Conservation (phyloP, 2,113 vertebrate genomes). For the Camelus bactrianus region DNA sequence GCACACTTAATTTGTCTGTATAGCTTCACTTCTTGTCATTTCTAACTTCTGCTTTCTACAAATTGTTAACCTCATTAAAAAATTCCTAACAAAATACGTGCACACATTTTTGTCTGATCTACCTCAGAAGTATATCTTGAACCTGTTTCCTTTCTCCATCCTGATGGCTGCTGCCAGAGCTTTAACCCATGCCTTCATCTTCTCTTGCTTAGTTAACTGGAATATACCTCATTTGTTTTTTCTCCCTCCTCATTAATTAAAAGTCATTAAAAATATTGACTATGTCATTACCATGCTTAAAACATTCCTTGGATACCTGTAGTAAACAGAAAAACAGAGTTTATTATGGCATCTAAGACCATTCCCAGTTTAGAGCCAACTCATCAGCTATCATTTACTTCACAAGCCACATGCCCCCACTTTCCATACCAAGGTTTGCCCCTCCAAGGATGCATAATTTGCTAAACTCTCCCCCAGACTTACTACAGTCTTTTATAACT, state of each 20-base stretch:
- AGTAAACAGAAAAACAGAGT: neutral
- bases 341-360: neutral
- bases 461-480: neutral
- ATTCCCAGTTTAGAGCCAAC: neutral
- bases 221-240: neutral
- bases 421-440: neutral
- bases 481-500: neutral
- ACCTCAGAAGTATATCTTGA: neutral
- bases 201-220: neutral
- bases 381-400: neutral
- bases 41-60: neutral
- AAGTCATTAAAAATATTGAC: neutral
- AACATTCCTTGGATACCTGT: neutral
- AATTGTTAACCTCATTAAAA: neutral
- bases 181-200: neutral
- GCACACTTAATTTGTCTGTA: neutral
- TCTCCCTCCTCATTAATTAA: neutral
- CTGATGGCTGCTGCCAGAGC: neutral
- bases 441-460: neutral
- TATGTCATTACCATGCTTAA: neutral
- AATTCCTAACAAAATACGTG: neutral
- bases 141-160: neutral
- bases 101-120: neutral
- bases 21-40: neutral
- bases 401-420: neutral